Evolutionary conservation across 2,113 vertebrate species (phyloP).

Genomic region (Elgaria multicarinata): DNA sequence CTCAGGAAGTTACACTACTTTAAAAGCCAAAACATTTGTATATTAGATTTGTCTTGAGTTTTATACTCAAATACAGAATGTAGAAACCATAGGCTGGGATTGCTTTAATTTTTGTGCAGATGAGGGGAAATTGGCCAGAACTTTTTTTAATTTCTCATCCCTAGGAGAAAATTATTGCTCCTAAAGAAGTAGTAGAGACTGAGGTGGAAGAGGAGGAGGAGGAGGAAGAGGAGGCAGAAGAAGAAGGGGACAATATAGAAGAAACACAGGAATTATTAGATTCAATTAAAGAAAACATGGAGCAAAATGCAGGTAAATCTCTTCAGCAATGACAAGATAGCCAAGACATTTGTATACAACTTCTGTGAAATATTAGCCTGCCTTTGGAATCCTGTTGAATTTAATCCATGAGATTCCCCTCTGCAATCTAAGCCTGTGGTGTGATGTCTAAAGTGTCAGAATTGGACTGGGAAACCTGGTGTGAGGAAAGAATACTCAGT

Average conservation of each 20-base stretch:
- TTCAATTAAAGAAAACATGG: constrained; percentile 81
- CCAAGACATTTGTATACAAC: not conserved
- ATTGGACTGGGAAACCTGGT: not conserved
- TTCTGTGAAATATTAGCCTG: not conserved
- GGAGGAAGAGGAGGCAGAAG: constrained; percentile 62
- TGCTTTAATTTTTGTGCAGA: not conserved
- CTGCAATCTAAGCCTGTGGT: not conserved
- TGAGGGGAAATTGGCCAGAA: not conserved
- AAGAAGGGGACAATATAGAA: constrained; percentile 60
- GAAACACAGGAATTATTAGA: constrained; percentile 80
- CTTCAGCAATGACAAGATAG: not conserved
- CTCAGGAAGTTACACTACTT: no score
- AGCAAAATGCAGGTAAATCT: constrained; percentile 81
- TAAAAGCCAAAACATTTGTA: not conserved
- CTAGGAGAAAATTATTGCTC: constrained; percentile 69
- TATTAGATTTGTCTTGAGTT: not conserved
- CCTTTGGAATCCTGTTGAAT: not conserved
- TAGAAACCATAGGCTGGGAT: not conserved
- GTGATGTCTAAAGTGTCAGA: not conserved
- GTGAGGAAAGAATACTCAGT: not conserved
- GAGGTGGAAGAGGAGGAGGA: not conserved
- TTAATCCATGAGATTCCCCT: not conserved
- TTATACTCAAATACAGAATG: not conserved
- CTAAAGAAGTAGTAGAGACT: constrained; percentile 40
- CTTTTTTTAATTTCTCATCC: constrained; percentile 39